phyloP scores from a whole-genome alignment of 2,113 vertebrate genomes.

The Oostethus manadensis region DNA sequence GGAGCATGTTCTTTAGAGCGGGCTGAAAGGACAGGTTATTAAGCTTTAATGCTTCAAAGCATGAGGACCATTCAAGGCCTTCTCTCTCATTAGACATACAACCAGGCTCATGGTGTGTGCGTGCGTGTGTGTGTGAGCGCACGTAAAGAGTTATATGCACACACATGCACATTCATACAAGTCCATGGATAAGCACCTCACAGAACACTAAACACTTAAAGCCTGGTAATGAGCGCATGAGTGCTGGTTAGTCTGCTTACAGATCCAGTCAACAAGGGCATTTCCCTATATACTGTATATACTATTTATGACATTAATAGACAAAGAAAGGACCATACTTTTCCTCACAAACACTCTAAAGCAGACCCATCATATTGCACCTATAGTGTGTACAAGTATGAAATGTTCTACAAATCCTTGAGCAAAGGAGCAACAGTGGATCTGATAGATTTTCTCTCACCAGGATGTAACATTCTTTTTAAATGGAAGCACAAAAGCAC shows the following conservation, averaged over 20 bases:
- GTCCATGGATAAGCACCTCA: constrained; percentile 45
- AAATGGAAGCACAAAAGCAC: constrained; percentile 19
- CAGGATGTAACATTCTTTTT: constrained; percentile 19
- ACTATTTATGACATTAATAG: constrained; percentile 33
- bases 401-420: constrained; percentile 26
- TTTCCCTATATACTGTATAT: constrained; percentile 45
- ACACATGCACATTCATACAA: neutral
- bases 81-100: constrained; percentile 61
- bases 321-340: constrained; percentile 39
- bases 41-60: constrained; percentile 67
- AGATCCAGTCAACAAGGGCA: constrained; percentile 56
- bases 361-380: constrained; percentile 2
- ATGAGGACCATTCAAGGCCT: constrained; percentile 64
- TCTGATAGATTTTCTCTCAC: constrained; percentile 24
- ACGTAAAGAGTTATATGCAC: neutral
- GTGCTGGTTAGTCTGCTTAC: constrained; percentile 48
- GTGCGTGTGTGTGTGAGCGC: neutral
- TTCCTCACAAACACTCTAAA: constrained; percentile 49
- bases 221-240: constrained; percentile 55
- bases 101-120: constrained; percentile 20
- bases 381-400: constrained; percentile 5
- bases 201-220: constrained; percentile 59
- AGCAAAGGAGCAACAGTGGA: constrained; percentile 4
- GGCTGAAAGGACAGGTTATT: constrained; percentile 68
- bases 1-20: constrained; percentile 55